Base-by-base conservation (phyloP, 2,797 vertebrate genomes). In the Amazona finschi region DNA sequence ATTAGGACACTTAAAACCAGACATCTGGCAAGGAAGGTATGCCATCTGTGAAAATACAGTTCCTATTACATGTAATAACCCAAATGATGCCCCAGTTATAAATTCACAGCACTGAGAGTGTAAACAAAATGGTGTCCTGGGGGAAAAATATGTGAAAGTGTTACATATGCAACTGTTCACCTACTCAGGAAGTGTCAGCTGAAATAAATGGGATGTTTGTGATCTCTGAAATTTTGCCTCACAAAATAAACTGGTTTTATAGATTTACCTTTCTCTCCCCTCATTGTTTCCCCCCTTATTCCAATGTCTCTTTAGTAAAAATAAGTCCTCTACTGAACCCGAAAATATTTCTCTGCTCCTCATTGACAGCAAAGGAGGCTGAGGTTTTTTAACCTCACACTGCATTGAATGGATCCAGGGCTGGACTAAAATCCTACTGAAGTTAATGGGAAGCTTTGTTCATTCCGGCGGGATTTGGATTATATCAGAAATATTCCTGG, bases 31-130 rank as follows among this genome's bases (percentile, higher is more conserved):
- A 76, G 66, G 49, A 65, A 95, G 88, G 71, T 77, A 75, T 96
- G 43, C 64, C 92, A 92, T 93, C 93, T 96, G 89, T 94, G 95
- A 95, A 95, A 96, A 94, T 74, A 75, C 49, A 44, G 27, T 41
- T 66, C 55, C 41, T 75, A 61, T 93, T 93, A 78, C 76, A 69
- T 87, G 57, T 53, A 94, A 91, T 93, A 96, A 94, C n/a, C 70
- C 64, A 92, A 92, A 94, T 61, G 46, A 85, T 85, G 46, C 86
- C 84, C 85, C 94, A 94, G 78, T 78, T 93, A 85, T 87, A 85
- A 64, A 89, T 96, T 95, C 62, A 82, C 64, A 90, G 58, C 44
- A 52, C 49, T 94, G 72, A 46, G 87, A 94, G 33, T 93, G 76
- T 47, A 95, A 86, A 96, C 47, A 65, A 94, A 96, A 89, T 74